phyloP scores from a whole-genome alignment of 2,113 vertebrate species.

The Astur gentilis region DNA sequence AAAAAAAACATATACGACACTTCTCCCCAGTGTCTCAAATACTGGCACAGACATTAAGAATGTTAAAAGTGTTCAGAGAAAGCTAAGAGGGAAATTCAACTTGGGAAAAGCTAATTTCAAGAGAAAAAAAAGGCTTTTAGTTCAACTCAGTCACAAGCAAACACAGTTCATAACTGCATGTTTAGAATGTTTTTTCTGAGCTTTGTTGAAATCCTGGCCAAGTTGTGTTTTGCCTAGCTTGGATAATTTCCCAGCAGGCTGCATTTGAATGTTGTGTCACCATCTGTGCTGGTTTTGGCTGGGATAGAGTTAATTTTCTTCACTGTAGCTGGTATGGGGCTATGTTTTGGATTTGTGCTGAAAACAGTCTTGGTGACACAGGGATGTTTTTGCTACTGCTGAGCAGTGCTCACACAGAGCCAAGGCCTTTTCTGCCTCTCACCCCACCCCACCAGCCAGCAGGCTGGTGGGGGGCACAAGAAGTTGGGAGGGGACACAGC shows the following conservation, averaged over 20 bases:
- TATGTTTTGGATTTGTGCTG: no score
- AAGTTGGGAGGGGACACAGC: no score
- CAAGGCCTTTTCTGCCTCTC: no score
- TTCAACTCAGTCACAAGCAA: neutral
- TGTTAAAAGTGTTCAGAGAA: neutral
- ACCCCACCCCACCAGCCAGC: no score
- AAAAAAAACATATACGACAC: neutral
- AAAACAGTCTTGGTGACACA: no score
- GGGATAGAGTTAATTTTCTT: no score
- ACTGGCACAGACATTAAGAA: neutral
- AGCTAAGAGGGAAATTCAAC: neutral
- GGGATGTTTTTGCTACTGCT: no score
- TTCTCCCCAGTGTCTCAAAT: neutral
- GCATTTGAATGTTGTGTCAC: conserved; percentile 53
- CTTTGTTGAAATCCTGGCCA: conserved; percentile 40
- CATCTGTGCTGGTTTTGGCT: neutral
- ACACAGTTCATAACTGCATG: neutral
- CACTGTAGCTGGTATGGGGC: no score
- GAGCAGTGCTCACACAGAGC: no score
- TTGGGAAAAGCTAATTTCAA: neutral
- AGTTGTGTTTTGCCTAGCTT: conserved; percentile 45
- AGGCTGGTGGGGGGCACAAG: no score
- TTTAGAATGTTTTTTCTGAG: neutral
- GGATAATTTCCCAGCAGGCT: conserved; percentile 59
- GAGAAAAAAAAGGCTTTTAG: neutral